Evolutionary conservation across 2,797 vertebrate genomes (phyloP).

Genomic region (Gephyroberyx darwinii): DNA sequence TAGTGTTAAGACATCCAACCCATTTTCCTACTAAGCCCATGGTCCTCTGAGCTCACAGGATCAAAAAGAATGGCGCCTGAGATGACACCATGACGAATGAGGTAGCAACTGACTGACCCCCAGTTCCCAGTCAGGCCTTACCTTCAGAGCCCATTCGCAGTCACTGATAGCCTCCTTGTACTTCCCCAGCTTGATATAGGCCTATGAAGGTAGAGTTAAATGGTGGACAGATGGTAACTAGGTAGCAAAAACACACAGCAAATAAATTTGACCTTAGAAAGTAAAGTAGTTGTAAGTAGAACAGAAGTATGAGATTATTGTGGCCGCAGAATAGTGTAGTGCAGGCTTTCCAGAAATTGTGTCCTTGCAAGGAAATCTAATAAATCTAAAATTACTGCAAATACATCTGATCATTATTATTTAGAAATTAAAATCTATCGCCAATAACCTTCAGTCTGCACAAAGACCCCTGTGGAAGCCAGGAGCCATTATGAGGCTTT

Average conservation of each 20-base stretch:
- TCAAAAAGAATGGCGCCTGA: constrained; percentile 19
- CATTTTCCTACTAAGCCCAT: constrained; percentile 4
- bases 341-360: neutral
- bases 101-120: constrained; percentile 38
- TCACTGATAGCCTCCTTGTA: constrained; percentile 88
- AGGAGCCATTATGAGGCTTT: neutral
- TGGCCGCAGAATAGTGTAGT: neutral
- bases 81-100: constrained; percentile 55
- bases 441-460: neutral
- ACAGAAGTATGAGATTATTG: neutral
- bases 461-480: neutral
- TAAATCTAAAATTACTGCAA: constrained; percentile 9
- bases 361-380: neutral
- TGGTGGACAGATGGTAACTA: constrained; percentile 16
- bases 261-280: constrained; percentile 3
- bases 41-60: constrained; percentile 27
- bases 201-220: constrained; percentile 69
- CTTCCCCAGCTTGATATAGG: constrained; percentile 87
- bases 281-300: constrained; percentile 9
- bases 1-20: constrained; percentile 5
- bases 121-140: constrained; percentile 68
- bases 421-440: constrained; percentile 10
- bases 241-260: neutral
- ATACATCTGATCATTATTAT: neutral
- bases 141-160: constrained; percentile 95